These are phyloP conservation scores for Pyrrhia umbra DNA, from an alignment of 2,888 invertebrate genomes.

Conservation along the genomic window DNA sequence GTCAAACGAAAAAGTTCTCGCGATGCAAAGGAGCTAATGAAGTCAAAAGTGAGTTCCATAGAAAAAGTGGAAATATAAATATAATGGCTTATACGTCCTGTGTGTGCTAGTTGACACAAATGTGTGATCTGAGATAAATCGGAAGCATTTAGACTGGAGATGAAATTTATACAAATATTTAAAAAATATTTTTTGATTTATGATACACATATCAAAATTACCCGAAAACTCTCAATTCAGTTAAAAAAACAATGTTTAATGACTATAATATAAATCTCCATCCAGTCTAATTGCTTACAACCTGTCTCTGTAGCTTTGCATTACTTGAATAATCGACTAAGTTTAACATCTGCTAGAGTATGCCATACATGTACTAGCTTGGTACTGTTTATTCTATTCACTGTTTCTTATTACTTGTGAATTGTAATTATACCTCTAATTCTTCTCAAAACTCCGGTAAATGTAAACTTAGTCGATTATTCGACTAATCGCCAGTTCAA, in stretches of 20 bases:
- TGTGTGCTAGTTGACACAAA: constrained; percentile 11
- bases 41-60: too few relatives aligned
- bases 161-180: not conserved
- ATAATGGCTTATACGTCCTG: not conserved
- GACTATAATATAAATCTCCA: not conserved
- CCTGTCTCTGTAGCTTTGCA: not conserved
- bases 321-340: constrained; percentile 42
- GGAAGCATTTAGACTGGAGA: constrained; percentile 3
- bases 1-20: too few relatives aligned
- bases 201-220: not conserved
- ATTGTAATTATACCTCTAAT: not conserved
- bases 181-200: not conserved
- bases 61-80: too few relatives aligned
- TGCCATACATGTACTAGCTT: constrained; percentile 5
- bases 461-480: constrained; percentile 24
- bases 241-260: not conserved
- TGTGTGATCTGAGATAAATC: constrained; percentile 12
- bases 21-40: too few relatives aligned
- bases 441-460: not conserved
- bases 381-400: constrained; percentile 3
- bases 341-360: not conserved
- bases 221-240: too few relatives aligned
- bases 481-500: constrained; percentile 19
- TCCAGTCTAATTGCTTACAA: not conserved
- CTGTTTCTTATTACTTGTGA: not conserved